A percentile compares a stretch with the other conserved stretches of the same genome.
These are phyloP conservation scores for Pan paniscus DNA, from an alignment of 2,113 vertebrate species.

Conservation along the genomic window DNA sequence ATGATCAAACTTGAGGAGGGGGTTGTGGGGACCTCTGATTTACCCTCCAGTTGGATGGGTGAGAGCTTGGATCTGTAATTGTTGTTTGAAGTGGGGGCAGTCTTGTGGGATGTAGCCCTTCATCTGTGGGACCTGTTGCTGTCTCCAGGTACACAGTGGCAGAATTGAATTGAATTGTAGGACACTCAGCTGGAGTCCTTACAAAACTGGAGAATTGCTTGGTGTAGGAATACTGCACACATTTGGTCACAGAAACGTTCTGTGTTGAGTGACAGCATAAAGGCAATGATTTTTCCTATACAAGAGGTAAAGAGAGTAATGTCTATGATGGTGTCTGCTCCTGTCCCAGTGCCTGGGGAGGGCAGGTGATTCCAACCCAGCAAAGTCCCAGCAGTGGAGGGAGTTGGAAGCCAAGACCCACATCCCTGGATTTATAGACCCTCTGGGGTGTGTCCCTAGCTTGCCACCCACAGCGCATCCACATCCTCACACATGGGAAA, in stretches of 20 bases:
- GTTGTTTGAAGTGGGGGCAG: not conserved
- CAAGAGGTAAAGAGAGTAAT: not conserved
- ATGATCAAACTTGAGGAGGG: not conserved
- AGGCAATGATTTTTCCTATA: no score
- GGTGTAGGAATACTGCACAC: not conserved
- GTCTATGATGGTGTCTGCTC: fast-evolving
- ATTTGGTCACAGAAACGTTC: no score
- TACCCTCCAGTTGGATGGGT: not conserved
- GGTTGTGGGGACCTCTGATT: not conserved
- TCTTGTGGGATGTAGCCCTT: not conserved
- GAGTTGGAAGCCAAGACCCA: not conserved
- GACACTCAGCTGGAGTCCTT: not conserved
- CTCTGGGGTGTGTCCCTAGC: no score
- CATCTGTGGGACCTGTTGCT: not conserved
- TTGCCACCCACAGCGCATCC: not conserved
- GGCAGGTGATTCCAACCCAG: not conserved
- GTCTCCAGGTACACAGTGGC: not conserved
- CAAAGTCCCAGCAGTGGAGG: not conserved
- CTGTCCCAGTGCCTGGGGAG: not conserved
- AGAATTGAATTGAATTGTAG: no score
- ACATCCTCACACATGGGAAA: fast-evolving
- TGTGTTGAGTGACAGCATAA: not conserved
- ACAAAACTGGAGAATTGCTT: not conserved
- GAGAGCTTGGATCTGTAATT: not conserved
- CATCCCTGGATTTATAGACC: not conserved